Base-by-base conservation (phyloP, 37 sponge, comb jelly and placozoan genomes). In the Theonella swinhoei region DNA sequence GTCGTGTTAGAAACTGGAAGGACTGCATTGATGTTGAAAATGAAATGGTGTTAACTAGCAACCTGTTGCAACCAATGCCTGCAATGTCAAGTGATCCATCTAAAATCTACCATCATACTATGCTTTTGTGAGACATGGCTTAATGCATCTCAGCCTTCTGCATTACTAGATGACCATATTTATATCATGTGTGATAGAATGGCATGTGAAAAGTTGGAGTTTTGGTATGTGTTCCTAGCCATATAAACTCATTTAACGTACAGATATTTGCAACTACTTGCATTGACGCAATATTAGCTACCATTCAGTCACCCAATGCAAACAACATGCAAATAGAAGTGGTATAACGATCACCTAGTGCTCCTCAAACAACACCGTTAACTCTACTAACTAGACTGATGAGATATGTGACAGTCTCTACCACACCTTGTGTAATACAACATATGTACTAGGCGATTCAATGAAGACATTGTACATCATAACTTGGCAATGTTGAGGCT, bases 41-140 rank as follows among this genome's bases (percentile, higher is more conserved):
- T 63, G 4, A 35, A 9, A 3, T 20, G 26, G 66, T 78, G 9
- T 14, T 36, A 8, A 24, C 9, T 47, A 60, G 43, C 24, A 75
- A 47, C 60, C n/a, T n/a, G n/a, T 9, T 26, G 4, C 41, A 29
- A 26, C 60, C 24, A 43, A n/a, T n/a, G n/a, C n/a, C n/a, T n/a
- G n/a, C n/a, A n/a, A n/a, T n/a, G n/a, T n/a, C n/a, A n/a, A n/a
- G n/a, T n/a, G n/a, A n/a, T n/a, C n/a, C n/a, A n/a, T n/a, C 79
- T 78, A 7, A 78, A 30, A 33, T 3, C 8, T 63, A 41, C 79
- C 7, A 29, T 8, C 14, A 31, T 63, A 22, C 3, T 78, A 11
- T 42, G 79, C 25, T 78, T 78, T 36, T 78, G 79, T 78, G 79
- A 78, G 31, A 80, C 80, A 41, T 68, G 70, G 80, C 39, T 80